Evolutionary conservation across 2,888 invertebrate genomes (phyloP).

Genomic region (Anthrax anthrax): DNA sequence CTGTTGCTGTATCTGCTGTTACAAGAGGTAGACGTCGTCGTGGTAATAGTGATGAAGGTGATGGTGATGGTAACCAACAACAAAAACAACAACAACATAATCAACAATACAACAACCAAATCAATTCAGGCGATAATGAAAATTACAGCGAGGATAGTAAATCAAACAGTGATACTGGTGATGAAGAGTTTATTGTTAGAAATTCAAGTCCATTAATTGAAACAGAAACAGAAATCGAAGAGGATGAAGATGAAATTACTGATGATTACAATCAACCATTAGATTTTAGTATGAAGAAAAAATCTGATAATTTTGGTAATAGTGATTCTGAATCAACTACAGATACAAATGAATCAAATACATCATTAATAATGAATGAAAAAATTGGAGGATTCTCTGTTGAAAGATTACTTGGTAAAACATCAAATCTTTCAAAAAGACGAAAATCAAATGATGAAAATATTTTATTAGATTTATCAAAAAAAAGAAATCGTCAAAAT

Average conservation of each 20-base stretch:
- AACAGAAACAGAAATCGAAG: conserved; percentile 16
- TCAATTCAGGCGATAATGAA: conserved; percentile 8
- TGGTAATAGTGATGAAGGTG: no score
- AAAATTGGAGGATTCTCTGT: conserved; percentile 2
- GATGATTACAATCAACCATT: conserved; percentile 25
- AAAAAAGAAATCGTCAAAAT: neutral
- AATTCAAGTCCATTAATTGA: conserved; percentile 10
- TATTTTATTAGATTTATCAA: conserved; percentile 3
- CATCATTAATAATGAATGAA: neutral
- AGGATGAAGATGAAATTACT: conserved; percentile 5
- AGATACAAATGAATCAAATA: conserved; percentile 2
- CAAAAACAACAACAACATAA: neutral
- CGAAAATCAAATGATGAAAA: neutral
- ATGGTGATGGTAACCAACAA: neutral
- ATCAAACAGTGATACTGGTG: conserved; percentile 15
- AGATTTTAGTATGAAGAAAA: conserved; percentile 29
- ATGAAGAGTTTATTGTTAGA: conserved; percentile 14
- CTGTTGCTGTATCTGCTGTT: neutral
- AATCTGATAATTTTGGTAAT: conserved; percentile 7
- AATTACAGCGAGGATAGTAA: conserved; percentile 8
- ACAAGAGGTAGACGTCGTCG: no score
- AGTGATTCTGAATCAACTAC: conserved; percentile 1
- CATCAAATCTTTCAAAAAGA: neutral
- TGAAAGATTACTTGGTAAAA: conserved; percentile 2
- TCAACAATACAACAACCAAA: neutral